phyloP scores from a whole-genome alignment of 2,888 invertebrate species.

The Phyto melanocephala region DNA sequence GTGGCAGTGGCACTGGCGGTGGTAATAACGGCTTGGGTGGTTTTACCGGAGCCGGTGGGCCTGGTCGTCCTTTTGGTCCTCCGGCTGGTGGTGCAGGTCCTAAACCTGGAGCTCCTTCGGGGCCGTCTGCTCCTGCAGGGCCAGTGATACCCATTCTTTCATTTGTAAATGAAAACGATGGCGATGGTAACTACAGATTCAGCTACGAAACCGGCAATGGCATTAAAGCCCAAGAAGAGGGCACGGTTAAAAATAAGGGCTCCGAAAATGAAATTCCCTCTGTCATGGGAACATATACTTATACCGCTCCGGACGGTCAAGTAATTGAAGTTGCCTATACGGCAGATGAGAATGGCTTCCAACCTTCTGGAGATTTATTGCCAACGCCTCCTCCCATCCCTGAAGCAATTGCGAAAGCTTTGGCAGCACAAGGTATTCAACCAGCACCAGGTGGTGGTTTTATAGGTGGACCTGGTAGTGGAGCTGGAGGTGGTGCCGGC shows the following conservation, averaged over 20 bases:
- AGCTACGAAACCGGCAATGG: constrained; percentile 84
- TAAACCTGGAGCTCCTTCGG: constrained; percentile 70
- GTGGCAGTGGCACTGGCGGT: constrained; percentile 72
- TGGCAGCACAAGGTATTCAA: constrained; percentile 79
- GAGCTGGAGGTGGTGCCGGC: constrained; percentile 67
- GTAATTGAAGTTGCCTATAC: constrained; percentile 82
- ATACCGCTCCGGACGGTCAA: constrained; percentile 84
- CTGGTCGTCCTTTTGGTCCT: constrained; percentile 73
- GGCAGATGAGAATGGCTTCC: constrained; percentile 85
- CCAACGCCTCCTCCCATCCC: constrained; percentile 84
- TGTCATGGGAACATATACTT: constrained; percentile 82
- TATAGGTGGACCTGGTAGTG: constrained; percentile 69
- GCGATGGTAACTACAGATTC: constrained; percentile 82
- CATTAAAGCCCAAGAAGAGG: constrained; percentile 82
- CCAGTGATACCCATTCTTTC: constrained; percentile 81
- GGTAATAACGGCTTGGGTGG: constrained; percentile 75
- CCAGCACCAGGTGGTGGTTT: constrained; percentile 79
- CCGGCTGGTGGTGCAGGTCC: constrained; percentile 69
- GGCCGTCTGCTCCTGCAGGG: constrained; percentile 72
- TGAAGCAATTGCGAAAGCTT: constrained; percentile 82
- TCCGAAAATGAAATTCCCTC: constrained; percentile 81
- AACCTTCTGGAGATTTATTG: constrained; percentile 81
- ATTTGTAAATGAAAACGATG: constrained; percentile 81
- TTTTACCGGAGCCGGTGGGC: constrained; percentile 75
- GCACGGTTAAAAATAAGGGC: constrained; percentile 82